phyloP scores from a whole-genome alignment of 2,113 vertebrate species.

The Scatophagus argus region DNA sequence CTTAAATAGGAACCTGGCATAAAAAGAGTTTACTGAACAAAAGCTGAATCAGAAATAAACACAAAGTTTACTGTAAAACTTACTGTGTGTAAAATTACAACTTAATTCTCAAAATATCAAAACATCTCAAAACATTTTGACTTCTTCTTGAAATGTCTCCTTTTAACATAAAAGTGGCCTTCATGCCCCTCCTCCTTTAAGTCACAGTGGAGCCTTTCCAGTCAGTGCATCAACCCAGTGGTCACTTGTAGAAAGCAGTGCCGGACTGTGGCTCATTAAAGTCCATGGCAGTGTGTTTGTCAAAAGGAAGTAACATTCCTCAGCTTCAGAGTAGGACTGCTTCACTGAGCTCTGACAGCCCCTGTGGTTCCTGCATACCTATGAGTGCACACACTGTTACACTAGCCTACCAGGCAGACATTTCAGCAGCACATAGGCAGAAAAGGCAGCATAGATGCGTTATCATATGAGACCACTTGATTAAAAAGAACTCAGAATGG shows the following conservation, averaged over 20 bases:
- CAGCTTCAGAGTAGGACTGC: slow-evolving; percentile 76
- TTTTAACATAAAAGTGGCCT: background rate
- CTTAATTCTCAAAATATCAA: no score
- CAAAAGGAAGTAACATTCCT: slow-evolving; percentile 78
- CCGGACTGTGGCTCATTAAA: slow-evolving; percentile 17
- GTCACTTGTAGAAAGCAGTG: background rate
- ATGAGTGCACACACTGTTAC: slow-evolving; percentile 61
- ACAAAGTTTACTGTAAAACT: no score
- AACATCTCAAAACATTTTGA: no score
- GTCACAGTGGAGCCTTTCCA: background rate
- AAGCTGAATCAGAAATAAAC: no score
- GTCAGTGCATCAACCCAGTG: slow-evolving; percentile 1
- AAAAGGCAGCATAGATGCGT: background rate
- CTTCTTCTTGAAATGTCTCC: background rate
- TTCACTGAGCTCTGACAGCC: slow-evolving; percentile 73
- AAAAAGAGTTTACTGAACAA: no score
- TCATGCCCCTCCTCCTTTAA: background rate
- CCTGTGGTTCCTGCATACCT: slow-evolving; percentile 75
- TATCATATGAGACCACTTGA: background rate
- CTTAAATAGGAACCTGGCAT: no score
- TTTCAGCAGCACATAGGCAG: slow-evolving; percentile 1
- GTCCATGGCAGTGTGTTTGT: slow-evolving; percentile 56
- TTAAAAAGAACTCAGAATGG: slow-evolving; percentile 26
- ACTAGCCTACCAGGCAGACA: slow-evolving; percentile 7
- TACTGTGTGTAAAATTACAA: background rate